These are phyloP conservation scores for Coregonus suidteri DNA, from an alignment of 2,797 vertebrate species.

Conservation along the genomic window DNA sequence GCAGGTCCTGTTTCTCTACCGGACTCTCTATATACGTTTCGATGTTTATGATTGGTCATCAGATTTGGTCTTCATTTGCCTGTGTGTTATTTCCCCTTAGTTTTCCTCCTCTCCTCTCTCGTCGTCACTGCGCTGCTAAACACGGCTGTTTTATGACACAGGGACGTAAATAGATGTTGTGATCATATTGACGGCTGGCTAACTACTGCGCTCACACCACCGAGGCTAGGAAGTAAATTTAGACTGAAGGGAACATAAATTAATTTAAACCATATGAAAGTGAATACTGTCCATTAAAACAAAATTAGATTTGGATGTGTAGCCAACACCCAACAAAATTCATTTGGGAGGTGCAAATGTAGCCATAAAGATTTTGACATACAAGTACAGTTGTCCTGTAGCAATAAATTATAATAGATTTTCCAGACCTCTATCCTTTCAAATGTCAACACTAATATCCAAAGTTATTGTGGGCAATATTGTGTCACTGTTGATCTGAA, in stretches of 20 bases:
- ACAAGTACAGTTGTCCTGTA: background rate
- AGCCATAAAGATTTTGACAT: background rate
- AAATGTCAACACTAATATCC: no score
- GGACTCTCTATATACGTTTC: background rate
- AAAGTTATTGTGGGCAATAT: background rate
- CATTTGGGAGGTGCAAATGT: background rate
- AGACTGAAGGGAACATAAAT: background rate
- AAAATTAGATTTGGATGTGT: no score
- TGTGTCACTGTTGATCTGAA: background rate
- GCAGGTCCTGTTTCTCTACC: background rate
- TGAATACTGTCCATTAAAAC: background rate
- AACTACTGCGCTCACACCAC: background rate
- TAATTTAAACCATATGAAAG: background rate
- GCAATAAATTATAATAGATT: background rate
- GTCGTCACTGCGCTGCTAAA: background rate
- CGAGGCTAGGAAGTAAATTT: background rate
- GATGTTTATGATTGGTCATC: background rate
- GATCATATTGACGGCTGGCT: slow-evolving; percentile 4
- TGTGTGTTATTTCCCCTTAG: background rate
- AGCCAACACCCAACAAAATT: no score
- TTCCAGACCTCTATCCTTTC: background rate
- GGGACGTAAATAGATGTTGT: slow-evolving; percentile 20
- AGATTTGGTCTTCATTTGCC: background rate
- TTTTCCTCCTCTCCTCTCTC: background rate
- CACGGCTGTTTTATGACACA: background rate